Evolutionary conservation across 2,797 vertebrate genomes (phyloP), one percentile per base, ranked within the genome.

Genomic region (Pempheris klunzingeri): DNA sequence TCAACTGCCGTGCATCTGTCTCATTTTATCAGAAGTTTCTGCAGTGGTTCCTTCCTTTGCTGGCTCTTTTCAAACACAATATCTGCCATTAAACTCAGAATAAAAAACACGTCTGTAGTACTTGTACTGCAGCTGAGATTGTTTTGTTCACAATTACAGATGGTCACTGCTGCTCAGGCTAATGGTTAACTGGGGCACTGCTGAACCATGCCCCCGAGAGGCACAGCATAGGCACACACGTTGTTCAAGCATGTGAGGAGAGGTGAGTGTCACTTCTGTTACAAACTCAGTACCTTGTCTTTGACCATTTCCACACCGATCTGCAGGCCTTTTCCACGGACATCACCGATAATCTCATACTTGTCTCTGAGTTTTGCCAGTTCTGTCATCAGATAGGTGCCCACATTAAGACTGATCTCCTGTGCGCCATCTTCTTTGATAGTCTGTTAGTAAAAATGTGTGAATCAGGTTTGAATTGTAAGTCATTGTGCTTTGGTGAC

Each of bases 241-340:
- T 74, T 82, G 9, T 39, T 26, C 6, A 63, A 36, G 30, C 81
- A 89, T 50, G 71, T 71, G 49, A 80, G 46, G 5, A 30, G 44
- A 68, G 50, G 8, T 4, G 18, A 78, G 47, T 8, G 7, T 50
- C 70, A 22, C 60, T 26, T 32, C 20, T 20, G 57, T 24, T 28
- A 7, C 5, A 18, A 38, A 71, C 5, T 49, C 22, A 44, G 28
- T 84, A 99, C 98, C 96, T 98, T 98, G 85, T 98, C 95, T 85
- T 90, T 94, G 58, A 99, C 97, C 97, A 99, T 98, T 91, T 99
- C 97, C 76, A 99, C 86, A 1, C 97, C 97, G 1, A 99, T 96
- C 94, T 94, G 94, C 70, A 99, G 95, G 52, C 98, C 98, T 90
- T 99, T 99, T 62, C 98, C 98, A 34, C 98, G 95, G 52, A 99